Base-by-base conservation (phyloP, 92 coral and sea anemone genomes). In the Phenganax marumi region DNA sequence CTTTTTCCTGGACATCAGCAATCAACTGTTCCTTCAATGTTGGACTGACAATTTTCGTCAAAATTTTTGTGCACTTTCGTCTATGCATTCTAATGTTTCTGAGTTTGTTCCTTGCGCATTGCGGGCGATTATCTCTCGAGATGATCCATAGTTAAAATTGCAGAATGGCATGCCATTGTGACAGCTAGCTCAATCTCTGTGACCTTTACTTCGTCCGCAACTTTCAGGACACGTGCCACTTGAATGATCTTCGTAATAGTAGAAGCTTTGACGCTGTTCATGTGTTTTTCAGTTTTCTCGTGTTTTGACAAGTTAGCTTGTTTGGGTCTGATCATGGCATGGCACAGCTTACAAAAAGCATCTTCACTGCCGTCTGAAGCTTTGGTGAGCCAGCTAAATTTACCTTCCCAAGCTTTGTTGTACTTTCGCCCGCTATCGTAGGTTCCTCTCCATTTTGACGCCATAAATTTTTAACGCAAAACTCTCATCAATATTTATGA, bases 81-180 rank as follows among this genome's bases (percentile, higher is more conserved):
- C 66, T 61, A 23, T 78, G 83, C 60, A 78, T 39, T 65, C 23
- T 61, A 57, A 78, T 61, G 57, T 78, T 78, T 39, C 60, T 52
- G 70, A 78, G 70, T 78, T 78, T 56, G 52, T 78, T 57, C 72
- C 83, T 52, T 78, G 57, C 23, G 83, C 83, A 60, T 78, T 61
- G 53, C 70, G 72, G 70, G 52, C 83, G 47, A 76, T 76, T 33
- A 76, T 54, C 64, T 52, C 81, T 58, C 69, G 64, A 76, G 81
- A 54, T 76, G 81, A 76, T 76, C 81, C 26, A 76, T 58, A 51
- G 81, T 58, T 46, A 58, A 52, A 76, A 76, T 51, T 54, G 81
- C 60, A 2, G 64, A 76, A 58, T 76, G 81, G 65, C 81, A 76
- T n/a, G 81, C 64, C 43, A 78, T 65, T 78, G 52, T 25, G 22